A percentile compares a stretch with the other conserved stretches of the same genome.
Evolutionary conservation across 1,140 invertebrate species (phyloP).

Genomic region (Drosophila mayri): DNA sequence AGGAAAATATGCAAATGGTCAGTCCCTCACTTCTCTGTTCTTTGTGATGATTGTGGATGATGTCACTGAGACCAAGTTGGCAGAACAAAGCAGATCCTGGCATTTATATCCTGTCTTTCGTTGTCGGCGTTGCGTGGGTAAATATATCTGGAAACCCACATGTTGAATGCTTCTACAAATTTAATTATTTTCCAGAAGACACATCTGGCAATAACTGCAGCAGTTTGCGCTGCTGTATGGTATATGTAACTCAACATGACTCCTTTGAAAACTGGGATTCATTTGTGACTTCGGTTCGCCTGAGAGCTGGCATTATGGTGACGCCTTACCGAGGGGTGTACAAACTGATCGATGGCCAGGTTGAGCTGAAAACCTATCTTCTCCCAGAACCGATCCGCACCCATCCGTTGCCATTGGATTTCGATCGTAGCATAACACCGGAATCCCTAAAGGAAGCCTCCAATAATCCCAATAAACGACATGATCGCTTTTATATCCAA

Average conservation of each 20-base stretch:
- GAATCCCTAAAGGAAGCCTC: background rate
- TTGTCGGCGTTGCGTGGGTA: slow-evolving; percentile 10
- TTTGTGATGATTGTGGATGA: slow-evolving; percentile 16
- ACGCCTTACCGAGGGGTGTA: slow-evolving; percentile 6
- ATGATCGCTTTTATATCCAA: background rate
- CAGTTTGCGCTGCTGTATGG: slow-evolving; percentile 3
- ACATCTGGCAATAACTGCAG: background rate
- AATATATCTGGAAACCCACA: background rate
- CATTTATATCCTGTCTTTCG: slow-evolving; percentile 12
- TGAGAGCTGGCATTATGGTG: slow-evolving; percentile 1
- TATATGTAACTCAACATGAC: background rate
- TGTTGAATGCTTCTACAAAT: background rate
- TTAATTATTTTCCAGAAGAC: background rate
- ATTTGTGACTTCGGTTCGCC: background rate
- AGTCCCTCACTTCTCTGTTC: slow-evolving; percentile 2
- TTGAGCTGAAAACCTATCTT: slow-evolving; percentile 1
- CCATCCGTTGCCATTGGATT: no score
- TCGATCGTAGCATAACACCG: no score
- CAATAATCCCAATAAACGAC: background rate
- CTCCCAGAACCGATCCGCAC: no score
- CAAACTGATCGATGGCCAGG: slow-evolving; percentile 18
- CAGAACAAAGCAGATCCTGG: slow-evolving; percentile 6
- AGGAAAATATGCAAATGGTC: slow-evolving; percentile 19
- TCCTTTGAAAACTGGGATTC: background rate
- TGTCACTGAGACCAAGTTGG: background rate